Evolutionary conservation across 2,797 vertebrate genomes (phyloP).

Genomic region (Eleutherodactylus coqui): DNA sequence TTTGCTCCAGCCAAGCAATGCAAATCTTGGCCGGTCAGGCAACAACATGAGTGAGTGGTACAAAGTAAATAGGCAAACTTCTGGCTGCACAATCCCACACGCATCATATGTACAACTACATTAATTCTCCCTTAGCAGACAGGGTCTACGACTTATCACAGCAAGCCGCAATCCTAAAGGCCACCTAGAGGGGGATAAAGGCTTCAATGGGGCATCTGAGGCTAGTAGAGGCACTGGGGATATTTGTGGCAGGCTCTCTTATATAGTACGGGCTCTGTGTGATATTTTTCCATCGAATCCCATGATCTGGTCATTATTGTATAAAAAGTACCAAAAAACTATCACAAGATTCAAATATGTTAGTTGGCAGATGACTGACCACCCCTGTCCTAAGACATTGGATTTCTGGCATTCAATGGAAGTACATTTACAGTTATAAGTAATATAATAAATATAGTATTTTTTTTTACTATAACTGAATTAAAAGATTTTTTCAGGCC

Average conservation of each 20-base stretch:
- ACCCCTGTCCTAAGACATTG: background rate
- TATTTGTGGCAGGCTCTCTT: background rate
- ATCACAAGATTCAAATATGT: background rate
- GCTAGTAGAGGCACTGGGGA: background rate
- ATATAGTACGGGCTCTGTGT: background rate
- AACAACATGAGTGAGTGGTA: background rate
- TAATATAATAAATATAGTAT: no score
- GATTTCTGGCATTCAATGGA: background rate
- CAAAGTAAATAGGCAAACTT: background rate
- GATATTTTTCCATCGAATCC: background rate
- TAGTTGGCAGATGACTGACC: background rate
- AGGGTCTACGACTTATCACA: no score
- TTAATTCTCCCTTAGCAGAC: background rate
- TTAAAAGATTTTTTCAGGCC: no score
- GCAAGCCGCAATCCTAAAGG: no score
- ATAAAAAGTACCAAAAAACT: background rate
- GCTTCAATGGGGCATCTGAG: no score
- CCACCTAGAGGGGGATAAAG: no score
- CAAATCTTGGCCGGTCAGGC: background rate
- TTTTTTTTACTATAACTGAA: background rate
- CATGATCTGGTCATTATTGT: background rate
- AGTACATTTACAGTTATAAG: background rate
- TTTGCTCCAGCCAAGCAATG: constrained; percentile 8
- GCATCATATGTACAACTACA: background rate
- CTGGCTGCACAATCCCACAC: background rate